Evolutionary conservation across 2,113 vertebrate genomes (phyloP).

Genomic region (Nibea albiflora): DNA sequence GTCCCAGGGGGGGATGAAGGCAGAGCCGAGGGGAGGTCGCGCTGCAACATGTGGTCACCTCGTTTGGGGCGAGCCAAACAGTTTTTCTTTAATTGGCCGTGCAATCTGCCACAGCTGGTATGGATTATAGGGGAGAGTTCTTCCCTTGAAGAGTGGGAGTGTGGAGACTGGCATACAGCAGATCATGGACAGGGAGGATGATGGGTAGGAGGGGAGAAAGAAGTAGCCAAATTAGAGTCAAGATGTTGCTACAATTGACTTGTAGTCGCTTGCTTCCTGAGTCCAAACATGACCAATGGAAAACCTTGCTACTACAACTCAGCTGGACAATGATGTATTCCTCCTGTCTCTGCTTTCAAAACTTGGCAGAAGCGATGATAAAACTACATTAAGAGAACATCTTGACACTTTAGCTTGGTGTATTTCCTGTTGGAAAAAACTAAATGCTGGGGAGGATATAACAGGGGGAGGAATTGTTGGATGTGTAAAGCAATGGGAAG

Average conservation of each 20-base stretch:
- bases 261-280: not conserved
- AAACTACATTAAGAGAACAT: conserved; percentile 23
- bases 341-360: not conserved
- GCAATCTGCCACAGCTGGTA: conserved; percentile 89
- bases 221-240: conserved; percentile 27
- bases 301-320: not conserved
- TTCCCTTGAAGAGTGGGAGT: conserved; percentile 80
- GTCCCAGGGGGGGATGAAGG: conserved; percentile 55
- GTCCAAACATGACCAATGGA: conserved; percentile 13
- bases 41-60: conserved; percentile 89
- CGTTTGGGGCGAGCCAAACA: conserved; percentile 86
- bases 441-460: conserved; percentile 12
- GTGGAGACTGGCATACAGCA: conserved; percentile 55
- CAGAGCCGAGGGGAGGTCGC: conserved; percentile 34
- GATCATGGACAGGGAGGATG: conserved; percentile 17
- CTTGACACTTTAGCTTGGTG: conserved; percentile 18
- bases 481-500: not conserved
- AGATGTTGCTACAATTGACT: conserved; percentile 17
- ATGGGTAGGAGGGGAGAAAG: conserved; percentile 16
- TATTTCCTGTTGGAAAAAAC: conserved; percentile 35
- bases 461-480: conserved; percentile 10
- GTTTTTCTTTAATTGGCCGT: conserved; percentile 88
- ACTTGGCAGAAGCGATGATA: not conserved
- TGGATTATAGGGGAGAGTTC: conserved; percentile 87
- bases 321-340: conserved; percentile 3